A percentile compares a stretch with the other conserved stretches of the same genome.
Evolutionary conservation across 30 jellyfish, hydroid and myxozoan species (phyloP).

Genomic region (Turritopsis rubra): DNA sequence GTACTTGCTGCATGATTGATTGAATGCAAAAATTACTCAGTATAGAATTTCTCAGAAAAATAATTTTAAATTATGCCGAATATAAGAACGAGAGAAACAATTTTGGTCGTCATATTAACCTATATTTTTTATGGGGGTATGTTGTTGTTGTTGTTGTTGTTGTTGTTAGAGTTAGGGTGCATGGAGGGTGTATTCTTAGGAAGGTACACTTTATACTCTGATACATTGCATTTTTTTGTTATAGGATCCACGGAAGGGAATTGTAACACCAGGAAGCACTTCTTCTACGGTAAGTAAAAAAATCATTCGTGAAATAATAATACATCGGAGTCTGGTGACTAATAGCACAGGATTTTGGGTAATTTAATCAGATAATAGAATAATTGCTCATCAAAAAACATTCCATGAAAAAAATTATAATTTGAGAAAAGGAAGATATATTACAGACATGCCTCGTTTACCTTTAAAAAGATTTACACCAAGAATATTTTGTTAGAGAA

Average conservation of each 20-base stretch:
- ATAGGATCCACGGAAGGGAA: constrained; percentile 29
- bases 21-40: background rate
- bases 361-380: too few species aligned
- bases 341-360: too few species aligned
- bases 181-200: background rate
- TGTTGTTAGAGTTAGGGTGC: too few species aligned
- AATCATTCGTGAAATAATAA: too few species aligned
- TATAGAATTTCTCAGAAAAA: background rate
- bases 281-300: background rate
- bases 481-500: too few species aligned
- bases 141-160: too few species aligned
- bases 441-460: background rate
- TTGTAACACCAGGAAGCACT: constrained; percentile 25
- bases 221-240: background rate
- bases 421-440: background rate
- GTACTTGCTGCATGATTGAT: background rate
- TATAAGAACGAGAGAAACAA: background rate
- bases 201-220: background rate
- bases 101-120: background rate
- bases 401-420: too few species aligned
- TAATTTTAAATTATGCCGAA: background rate
- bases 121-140: background rate
- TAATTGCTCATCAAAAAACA: too few species aligned
- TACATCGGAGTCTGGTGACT: too few species aligned
- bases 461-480: too few species aligned